These are phyloP conservation scores for Eupithecia pulchellata DNA, from an alignment of 2,888 invertebrate genomes.

Conservation along the genomic window DNA sequence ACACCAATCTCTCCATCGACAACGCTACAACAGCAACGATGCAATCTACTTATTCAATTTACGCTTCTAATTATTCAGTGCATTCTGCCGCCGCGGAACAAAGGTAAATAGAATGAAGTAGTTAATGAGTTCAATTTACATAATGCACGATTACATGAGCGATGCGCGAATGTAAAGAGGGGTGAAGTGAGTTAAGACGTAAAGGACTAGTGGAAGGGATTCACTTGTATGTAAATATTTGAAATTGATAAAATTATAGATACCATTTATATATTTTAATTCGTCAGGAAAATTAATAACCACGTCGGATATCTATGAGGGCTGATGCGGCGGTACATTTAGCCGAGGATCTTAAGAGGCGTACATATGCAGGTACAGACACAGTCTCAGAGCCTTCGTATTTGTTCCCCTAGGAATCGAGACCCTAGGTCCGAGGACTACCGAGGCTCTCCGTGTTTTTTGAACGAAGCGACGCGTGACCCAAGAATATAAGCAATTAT, in stretches of 20 bases:
- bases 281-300: too few relatives aligned
- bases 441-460: too few relatives aligned
- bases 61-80: conserved; percentile 53
- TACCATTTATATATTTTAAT: too few relatives aligned
- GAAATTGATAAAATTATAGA: not conserved
- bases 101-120: conserved; percentile 65
- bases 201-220: not conserved
- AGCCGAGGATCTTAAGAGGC: too few relatives aligned
- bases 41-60: conserved; percentile 49
- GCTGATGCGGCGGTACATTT: too few relatives aligned
- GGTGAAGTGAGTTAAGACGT: not conserved
- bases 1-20: conserved; percentile 32
- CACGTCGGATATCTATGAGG: too few relatives aligned
- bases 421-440: too few relatives aligned
- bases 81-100: conserved; percentile 50
- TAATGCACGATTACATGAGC: conserved; percentile 76
- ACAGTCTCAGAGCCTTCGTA: too few relatives aligned
- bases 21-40: conserved; percentile 43
- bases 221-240: not conserved
- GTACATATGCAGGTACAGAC: too few relatives aligned
- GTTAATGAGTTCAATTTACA: conserved; percentile 78
- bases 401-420: too few relatives aligned
- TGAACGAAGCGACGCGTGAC: too few relatives aligned
- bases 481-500: too few relatives aligned
- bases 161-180: conserved; percentile 60